These are phyloP conservation scores for Riparia riparia DNA, from an alignment of 2,113 vertebrate species.

Conservation along the genomic window DNA sequence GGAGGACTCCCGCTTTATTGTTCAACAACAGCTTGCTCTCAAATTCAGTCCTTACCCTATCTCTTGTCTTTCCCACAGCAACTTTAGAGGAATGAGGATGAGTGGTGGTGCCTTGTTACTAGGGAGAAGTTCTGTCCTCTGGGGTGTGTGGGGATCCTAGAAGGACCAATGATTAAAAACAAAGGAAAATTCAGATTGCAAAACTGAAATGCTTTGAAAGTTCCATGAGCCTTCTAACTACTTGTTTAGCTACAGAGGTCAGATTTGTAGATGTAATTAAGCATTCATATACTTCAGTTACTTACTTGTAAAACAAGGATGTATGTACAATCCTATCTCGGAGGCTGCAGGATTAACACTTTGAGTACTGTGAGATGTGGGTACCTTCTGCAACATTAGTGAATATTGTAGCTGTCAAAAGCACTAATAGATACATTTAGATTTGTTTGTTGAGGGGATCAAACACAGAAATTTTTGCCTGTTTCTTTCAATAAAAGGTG, in stretches of 20 bases:
- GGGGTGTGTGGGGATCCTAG: neutral
- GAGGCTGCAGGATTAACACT: neutral
- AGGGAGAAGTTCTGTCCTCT: neutral
- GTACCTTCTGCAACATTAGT: neutral
- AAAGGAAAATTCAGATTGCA: neutral
- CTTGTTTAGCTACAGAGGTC: neutral
- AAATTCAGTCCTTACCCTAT: neutral
- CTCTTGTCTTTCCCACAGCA: neutral
- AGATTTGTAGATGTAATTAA: neutral
- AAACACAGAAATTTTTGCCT: neutral
- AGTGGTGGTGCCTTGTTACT: neutral
- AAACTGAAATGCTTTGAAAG: neutral
- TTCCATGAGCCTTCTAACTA: neutral
- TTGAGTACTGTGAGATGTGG: neutral
- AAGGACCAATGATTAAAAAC: neutral
- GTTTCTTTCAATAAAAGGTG: neutral
- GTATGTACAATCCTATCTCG: neutral
- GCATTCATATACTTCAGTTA: neutral
- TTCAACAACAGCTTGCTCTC: fast-evolving
- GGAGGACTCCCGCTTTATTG: neutral
- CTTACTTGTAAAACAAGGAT: neutral
- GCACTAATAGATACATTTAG: neutral
- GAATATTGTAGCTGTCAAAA: neutral
- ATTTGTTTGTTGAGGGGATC: neutral
- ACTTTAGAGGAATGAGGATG: neutral